Percentiles rank a stretch among this genome's conserved stretches.
Evolutionary conservation across 2,888 invertebrate species (phyloP).

Genomic region (Eucera pruinosa): DNA sequence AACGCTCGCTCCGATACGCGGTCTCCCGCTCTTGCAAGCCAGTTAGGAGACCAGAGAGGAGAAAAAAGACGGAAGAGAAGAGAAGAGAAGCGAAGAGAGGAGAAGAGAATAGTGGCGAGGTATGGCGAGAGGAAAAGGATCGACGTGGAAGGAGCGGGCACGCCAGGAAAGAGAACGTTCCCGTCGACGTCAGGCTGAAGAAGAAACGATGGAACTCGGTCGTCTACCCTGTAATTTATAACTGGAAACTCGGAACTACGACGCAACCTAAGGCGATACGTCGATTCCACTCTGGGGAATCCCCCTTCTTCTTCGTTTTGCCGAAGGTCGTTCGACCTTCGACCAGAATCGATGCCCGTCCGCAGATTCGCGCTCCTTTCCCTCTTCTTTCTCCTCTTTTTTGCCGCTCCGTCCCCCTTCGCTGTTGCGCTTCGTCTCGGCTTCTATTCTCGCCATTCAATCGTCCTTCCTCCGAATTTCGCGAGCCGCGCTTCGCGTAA

Average conservation of each 20-base stretch:
- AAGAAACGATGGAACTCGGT: slow-evolving; percentile 71
- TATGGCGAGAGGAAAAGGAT: slow-evolving; percentile 26
- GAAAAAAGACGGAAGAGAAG: no score
- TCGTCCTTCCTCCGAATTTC: no score
- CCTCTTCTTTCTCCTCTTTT: no score
- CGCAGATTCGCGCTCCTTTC: slow-evolving; percentile 22
- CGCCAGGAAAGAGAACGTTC: slow-evolving; percentile 12
- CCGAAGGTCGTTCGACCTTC: slow-evolving; percentile 73
- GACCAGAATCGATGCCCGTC: slow-evolving; percentile 67
- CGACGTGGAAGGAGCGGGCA: slow-evolving; percentile 1
- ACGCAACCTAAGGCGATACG: slow-evolving; percentile 75
- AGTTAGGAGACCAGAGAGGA: slow-evolving; percentile 64
- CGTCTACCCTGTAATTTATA: slow-evolving; percentile 76
- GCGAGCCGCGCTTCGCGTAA: no score
- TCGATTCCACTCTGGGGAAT: slow-evolving; percentile 73
- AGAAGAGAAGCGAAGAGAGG: slow-evolving; percentile 2
- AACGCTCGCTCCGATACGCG: slow-evolving; percentile 67
- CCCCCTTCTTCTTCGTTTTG: slow-evolving; percentile 43
- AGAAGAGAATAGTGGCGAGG: no score
- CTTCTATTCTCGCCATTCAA: no score
- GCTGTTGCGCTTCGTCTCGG: no score
- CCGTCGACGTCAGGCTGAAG: slow-evolving; percentile 37
- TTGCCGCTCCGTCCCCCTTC: no score
- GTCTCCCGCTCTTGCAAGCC: slow-evolving; percentile 62
- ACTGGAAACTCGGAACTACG: slow-evolving; percentile 75